A percentile compares a stretch with the other conserved stretches of the same genome.
phyloP scores from a whole-genome alignment of 2,888 invertebrate species.

The Heliconius ismenius region DNA sequence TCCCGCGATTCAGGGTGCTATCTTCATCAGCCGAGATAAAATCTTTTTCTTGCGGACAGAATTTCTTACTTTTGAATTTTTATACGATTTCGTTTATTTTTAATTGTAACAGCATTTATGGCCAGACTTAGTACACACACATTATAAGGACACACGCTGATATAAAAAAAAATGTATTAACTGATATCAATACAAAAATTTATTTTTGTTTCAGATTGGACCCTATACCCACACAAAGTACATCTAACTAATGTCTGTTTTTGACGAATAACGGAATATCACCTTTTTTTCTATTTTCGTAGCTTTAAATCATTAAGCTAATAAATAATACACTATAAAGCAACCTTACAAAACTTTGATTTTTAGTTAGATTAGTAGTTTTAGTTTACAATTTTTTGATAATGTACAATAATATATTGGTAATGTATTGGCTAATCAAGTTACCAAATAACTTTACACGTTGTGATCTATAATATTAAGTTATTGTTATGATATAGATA shows the following conservation, averaged over 20 bases:
- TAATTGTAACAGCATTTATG: too few species aligned
- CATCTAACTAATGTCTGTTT: not conserved
- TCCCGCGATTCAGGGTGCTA: too few species aligned
- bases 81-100: too few species aligned
- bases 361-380: not conserved
- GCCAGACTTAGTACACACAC: not conserved
- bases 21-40: too few species aligned
- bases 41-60: too few species aligned
- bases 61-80: not conserved
- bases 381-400: not conserved
- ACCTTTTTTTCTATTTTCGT: not conserved
- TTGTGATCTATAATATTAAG: conserved; percentile 2
- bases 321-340: not conserved
- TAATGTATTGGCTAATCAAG: not conserved
- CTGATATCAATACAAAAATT: not conserved
- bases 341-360: not conserved
- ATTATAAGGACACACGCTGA: not conserved
- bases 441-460: conserved; percentile 1
- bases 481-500: not conserved
- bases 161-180: not conserved
- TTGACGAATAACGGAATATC: not conserved
- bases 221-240: not conserved
- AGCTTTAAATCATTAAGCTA: not conserved
- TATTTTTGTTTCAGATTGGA: conserved; percentile 2
- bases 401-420: not conserved